These are phyloP conservation scores for Cephus spinipes DNA, from an alignment of 2,888 invertebrate species.

Conservation along the genomic window DNA sequence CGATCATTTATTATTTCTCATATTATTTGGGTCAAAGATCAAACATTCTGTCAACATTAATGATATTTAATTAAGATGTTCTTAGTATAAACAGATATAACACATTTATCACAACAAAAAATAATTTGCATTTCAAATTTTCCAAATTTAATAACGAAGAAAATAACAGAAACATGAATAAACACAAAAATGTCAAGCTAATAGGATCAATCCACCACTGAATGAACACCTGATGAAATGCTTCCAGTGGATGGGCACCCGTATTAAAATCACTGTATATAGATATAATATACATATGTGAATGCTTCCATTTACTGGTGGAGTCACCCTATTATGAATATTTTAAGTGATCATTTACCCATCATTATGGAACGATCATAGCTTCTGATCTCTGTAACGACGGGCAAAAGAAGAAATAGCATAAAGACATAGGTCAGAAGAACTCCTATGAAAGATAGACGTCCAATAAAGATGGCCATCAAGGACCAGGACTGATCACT, in stretches of 20 bases:
- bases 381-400: background rate
- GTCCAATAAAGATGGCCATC: conserved; percentile 44
- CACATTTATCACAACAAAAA: background rate
- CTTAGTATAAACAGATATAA: background rate
- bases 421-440: conserved; percentile 45
- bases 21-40: background rate
- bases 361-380: background rate
- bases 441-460: conserved; percentile 45
- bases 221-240: too few relatives aligned
- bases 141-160: background rate
- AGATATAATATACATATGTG: too few relatives aligned
- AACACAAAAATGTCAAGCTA: too few relatives aligned
- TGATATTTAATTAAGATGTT: background rate
- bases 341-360: background rate
- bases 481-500: conserved; percentile 45
- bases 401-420: conserved; percentile 35
- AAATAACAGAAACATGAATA: background rate
- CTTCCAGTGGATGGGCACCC: too few relatives aligned
- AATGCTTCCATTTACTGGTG: too few relatives aligned
- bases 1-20: background rate
- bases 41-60: background rate
- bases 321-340: too few relatives aligned
- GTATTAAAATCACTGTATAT: too few relatives aligned
- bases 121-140: background rate
- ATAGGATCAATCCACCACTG: too few relatives aligned